A percentile compares a stretch with the other conserved stretches of the same genome.
Conservation (phyloP, 37 sponge, comb jelly and placozoan genomes). For the Axinella damicornis region DNA sequence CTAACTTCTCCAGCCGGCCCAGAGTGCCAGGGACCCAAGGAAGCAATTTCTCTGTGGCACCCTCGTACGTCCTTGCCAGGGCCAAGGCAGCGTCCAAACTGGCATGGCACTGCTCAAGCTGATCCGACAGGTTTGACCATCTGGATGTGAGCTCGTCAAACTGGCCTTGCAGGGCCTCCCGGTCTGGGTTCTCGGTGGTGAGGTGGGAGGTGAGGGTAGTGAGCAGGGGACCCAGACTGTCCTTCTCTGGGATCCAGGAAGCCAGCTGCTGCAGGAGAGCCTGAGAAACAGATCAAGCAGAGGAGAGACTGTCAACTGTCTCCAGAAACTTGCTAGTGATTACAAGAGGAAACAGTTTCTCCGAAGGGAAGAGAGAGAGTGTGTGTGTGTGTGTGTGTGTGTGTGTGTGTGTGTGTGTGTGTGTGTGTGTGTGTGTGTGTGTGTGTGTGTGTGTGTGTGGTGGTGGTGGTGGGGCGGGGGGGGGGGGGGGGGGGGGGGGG, state of each 20-base stretch:
- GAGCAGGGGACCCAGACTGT: conserved; percentile 25
- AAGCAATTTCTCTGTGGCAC: conserved; percentile 18
- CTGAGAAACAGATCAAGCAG: conserved; percentile 12
- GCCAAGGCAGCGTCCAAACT: conserved; percentile 32
- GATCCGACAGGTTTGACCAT: conserved; percentile 44
- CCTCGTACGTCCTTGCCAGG: conserved; percentile 57
- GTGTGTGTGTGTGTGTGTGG: too few relatives aligned
- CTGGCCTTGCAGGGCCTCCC: conserved; percentile 22
- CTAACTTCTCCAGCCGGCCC: conserved; percentile 23
- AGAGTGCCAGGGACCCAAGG: conserved; percentile 54
- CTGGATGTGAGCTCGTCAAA: conserved; percentile 24
- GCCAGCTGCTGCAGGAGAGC: conserved; percentile 32
- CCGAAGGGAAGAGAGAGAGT: too few relatives aligned
- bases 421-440: too few relatives aligned
- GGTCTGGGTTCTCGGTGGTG: conserved; percentile 28
- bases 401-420: too few relatives aligned
- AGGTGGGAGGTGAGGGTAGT: conserved; percentile 27
- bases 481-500: too few relatives aligned
- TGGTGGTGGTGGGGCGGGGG: too few relatives aligned
- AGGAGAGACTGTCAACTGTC: too few relatives aligned
- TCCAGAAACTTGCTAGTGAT: too few relatives aligned
- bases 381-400: too few relatives aligned
- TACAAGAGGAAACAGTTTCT: too few relatives aligned
- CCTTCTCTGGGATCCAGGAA: conserved; percentile 9
- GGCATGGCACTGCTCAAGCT: conserved; percentile 12